Conservation (phyloP, 1,140 invertebrate species). For the Halesus radiatus region DNA sequence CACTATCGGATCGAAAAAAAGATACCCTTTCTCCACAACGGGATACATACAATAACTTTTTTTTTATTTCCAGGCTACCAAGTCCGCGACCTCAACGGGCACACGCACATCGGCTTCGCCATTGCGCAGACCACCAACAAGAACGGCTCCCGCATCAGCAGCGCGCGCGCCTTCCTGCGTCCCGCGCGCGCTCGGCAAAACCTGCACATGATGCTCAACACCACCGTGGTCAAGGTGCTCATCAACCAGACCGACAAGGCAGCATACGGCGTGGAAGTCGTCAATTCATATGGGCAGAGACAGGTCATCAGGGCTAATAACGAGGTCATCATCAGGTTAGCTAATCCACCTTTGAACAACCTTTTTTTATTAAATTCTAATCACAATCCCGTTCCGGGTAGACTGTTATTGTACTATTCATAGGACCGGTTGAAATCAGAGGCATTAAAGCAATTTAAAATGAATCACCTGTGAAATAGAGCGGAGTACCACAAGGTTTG, state of each 20-base stretch:
- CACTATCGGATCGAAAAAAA: too few species aligned
- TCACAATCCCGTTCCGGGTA: too few species aligned
- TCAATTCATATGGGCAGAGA: constrained; percentile 73
- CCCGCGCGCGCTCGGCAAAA: constrained; percentile 83
- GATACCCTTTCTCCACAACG: too few species aligned
- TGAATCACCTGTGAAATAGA: too few species aligned
- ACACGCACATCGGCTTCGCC: constrained; percentile 88
- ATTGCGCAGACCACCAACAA: constrained; percentile 87
- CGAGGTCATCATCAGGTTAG: constrained; percentile 75
- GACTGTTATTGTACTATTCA: too few species aligned
- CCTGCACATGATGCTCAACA: constrained; percentile 78
- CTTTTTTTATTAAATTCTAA: too few species aligned
- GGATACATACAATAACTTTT: too few species aligned
- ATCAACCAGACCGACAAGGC: constrained; percentile 69
- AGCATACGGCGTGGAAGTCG: constrained; percentile 71
- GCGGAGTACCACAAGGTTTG: too few species aligned
- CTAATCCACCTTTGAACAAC: too few species aligned
- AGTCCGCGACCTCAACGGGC: constrained; percentile 87
- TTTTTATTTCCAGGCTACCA: constrained; percentile 74
- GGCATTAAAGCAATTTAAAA: too few species aligned
- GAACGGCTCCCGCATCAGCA: constrained; percentile 77
- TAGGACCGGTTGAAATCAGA: too few species aligned
- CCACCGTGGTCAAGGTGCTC: constrained; percentile 74
- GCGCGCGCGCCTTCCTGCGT: constrained; percentile 86
- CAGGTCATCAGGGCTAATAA: constrained; percentile 73